These are phyloP conservation scores for Elymnias hypermnestra DNA, from an alignment of 1,140 invertebrate species.

Conservation along the genomic window DNA sequence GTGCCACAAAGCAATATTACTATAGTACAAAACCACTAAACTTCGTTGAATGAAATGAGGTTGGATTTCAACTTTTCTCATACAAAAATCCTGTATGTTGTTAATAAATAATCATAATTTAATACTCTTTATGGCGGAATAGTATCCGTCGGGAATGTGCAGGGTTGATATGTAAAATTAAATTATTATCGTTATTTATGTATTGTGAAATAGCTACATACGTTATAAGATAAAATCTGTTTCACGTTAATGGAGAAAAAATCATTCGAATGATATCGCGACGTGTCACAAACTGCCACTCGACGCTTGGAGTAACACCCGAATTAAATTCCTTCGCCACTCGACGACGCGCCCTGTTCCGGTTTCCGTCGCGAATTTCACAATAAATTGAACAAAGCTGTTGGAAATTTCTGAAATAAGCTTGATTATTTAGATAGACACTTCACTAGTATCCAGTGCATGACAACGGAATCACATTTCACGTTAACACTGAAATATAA, in stretches of 20 bases:
- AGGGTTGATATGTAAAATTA: too few relatives aligned
- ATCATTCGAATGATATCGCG: conserved; percentile 6
- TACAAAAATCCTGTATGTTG: background rate
- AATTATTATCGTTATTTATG: too few relatives aligned
- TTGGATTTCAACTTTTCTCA: too few relatives aligned
- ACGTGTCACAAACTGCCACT: conserved; percentile 45
- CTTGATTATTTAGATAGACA: conserved; percentile 26
- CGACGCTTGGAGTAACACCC: conserved; percentile 36
- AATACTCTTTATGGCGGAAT: too few relatives aligned
- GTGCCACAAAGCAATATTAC: too few relatives aligned
- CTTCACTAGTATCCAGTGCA: background rate
- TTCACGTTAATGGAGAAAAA: background rate
- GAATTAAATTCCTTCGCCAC: conserved; percentile 55
- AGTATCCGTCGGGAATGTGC: too few relatives aligned
- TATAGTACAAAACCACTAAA: too few relatives aligned
- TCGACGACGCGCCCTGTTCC: conserved; percentile 18
- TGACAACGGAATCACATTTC: conserved; percentile 29
- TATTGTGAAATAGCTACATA: too few relatives aligned
- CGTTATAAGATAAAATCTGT: too few relatives aligned
- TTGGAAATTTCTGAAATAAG: conserved; percentile 33
- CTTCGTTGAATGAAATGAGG: too few relatives aligned
- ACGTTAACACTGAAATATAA: conserved; percentile 24
- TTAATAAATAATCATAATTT: too few relatives aligned
- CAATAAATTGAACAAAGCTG: conserved; percentile 30
- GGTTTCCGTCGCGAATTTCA: conserved; percentile 30